phyloP scores from a whole-genome alignment of 1,140 invertebrate species.

The Vanessa tameamea region DNA sequence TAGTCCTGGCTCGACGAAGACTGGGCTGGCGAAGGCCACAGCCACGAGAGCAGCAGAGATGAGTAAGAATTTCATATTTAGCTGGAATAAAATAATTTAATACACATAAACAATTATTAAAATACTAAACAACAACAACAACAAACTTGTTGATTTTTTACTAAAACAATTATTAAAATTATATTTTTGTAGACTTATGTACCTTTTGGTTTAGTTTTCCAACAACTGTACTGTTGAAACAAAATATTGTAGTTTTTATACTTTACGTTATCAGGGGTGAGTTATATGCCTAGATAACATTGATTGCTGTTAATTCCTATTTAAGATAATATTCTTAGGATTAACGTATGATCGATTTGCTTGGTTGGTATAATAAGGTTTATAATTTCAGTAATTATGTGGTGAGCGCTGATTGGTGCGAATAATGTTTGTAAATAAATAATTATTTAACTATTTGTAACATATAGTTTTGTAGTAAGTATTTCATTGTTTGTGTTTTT shows the following conservation, averaged over 20 bases:
- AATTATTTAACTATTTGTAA: neutral
- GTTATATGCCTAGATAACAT: neutral
- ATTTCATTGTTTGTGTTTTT: neutral
- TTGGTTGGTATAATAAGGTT: neutral
- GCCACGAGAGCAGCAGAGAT: constrained; percentile 10
- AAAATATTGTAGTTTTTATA: constrained; percentile 1
- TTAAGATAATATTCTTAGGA: neutral
- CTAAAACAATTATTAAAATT: neutral
- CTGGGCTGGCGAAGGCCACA: neutral
- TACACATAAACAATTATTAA: neutral
- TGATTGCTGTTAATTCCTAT: neutral
- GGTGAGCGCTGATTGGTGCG: neutral
- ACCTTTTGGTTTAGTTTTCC: neutral
- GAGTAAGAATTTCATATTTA: constrained; percentile 15
- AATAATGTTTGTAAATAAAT: neutral
- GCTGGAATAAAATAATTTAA: constrained; percentile 3
- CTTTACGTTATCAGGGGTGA: neutral
- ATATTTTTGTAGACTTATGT: neutral
- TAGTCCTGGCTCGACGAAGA: neutral
- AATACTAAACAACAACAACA: no score
- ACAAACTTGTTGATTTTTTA: neutral
- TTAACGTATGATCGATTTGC: neutral
- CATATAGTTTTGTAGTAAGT: neutral
- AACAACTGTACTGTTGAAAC: neutral
- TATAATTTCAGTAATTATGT: neutral